Evolutionary conservation across 2,113 vertebrate genomes (phyloP), one percentile per base, ranked within the genome.

Genomic region (Thalassarche chlororhynchos): DNA sequence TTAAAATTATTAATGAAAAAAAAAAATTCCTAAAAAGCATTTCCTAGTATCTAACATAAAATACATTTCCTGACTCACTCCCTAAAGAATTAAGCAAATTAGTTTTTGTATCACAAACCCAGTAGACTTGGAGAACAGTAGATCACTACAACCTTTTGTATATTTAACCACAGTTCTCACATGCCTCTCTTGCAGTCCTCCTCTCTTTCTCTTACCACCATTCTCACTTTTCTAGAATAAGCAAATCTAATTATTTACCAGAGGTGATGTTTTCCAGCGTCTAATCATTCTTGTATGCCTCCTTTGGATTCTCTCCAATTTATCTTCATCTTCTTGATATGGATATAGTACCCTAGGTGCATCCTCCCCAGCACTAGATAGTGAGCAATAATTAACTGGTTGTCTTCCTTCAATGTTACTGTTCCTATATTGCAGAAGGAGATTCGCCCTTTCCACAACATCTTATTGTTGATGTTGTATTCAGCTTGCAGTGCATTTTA

Each of bases 211-310:
- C 34, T 55, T 83, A 72, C 57, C 10, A 17, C 1, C 20, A 26
- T 60, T 89, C 34, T 77, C 51, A 51, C n/a, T 77, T 49, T 77
- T 87, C 72, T 51, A 75, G 84, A 92, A 91, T 81, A 94, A 92
- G 60, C 46, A 96, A 96, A 92, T 90, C 86, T 92, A 95, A 95
- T 95, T 96, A 94, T 90, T 92, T 91, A 87, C 94, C 55, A 75
- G 89, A 94, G 94, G 32, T 42, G 36, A 72, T 86, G 51, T 77
- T 96, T 97, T 90, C 76, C 49, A 95, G 28, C 54, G 19, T 93
- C 54, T 93, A 91, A 93, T 96, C n/a, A 77, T 74, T 84, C 51
- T 83, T 74, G 42, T 61, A 70, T 89, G 28, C 69, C 80, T 92
- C 64, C 31, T 80, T 93, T 93, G 86, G 55, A 86, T 94, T 87